These are phyloP conservation scores for Calonectris borealis DNA, from an alignment of 2,113 vertebrate species.

Conservation along the genomic window DNA sequence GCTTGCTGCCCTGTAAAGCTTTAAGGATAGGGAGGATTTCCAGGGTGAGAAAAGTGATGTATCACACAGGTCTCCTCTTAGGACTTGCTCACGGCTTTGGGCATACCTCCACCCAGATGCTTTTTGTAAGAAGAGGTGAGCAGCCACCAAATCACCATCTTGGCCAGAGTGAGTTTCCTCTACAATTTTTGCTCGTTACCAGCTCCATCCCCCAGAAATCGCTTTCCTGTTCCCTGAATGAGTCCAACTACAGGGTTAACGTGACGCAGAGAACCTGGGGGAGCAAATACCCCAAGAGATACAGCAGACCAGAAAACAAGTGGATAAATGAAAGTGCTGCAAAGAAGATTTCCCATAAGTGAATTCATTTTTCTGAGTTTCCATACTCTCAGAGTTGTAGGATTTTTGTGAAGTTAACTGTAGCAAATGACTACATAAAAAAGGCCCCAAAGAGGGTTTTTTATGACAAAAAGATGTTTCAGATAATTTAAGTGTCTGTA, in stretches of 20 bases:
- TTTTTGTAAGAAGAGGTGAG: neutral
- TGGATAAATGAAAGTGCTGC: neutral
- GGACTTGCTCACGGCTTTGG: neutral
- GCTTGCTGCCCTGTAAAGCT: neutral
- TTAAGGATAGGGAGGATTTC: neutral
- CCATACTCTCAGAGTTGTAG: neutral
- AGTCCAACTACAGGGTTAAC: neutral
- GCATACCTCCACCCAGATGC: neutral
- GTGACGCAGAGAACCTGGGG: neutral
- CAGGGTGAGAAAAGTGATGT: neutral
- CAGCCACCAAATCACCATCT: accelerated
- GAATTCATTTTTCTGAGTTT: neutral
- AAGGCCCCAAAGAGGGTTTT: neutral
- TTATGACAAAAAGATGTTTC: neutral
- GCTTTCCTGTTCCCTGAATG: neutral
- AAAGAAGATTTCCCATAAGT: neutral
- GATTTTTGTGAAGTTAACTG: neutral
- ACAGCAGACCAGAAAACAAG: neutral
- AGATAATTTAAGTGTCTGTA: neutral
- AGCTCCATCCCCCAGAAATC: neutral
- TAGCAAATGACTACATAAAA: neutral
- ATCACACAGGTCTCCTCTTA: neutral
- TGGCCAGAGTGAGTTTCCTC: neutral
- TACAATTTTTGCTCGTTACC: neutral
- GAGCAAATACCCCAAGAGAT: neutral